Evolutionary conservation across 2,113 vertebrate species (phyloP).

Genomic region (Gopherus flavomarginatus): DNA sequence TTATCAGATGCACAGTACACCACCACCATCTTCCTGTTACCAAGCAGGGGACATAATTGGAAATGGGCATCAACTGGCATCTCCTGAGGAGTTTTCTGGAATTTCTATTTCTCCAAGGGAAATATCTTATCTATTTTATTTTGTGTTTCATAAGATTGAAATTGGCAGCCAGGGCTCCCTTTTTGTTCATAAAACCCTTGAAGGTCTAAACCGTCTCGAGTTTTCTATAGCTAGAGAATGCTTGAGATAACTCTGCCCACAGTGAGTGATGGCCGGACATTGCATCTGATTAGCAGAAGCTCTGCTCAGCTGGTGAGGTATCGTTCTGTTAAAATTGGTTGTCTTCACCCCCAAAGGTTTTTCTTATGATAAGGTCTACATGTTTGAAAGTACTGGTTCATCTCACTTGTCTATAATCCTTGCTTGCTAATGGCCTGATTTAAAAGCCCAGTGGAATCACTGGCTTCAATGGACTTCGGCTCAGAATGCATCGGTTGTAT

Average conservation of each 20-base stretch:
- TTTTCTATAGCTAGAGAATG: background rate
- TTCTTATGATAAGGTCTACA: rapidly evolving
- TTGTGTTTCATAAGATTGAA: background rate
- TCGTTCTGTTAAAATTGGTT: background rate
- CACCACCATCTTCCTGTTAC: rapidly evolving
- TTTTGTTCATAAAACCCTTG: background rate
- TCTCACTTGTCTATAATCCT: background rate
- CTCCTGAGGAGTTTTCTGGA: conserved; percentile 11
- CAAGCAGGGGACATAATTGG: background rate
- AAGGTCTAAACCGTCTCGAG: background rate
- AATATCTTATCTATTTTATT: background rate
- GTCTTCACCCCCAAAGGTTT: background rate
- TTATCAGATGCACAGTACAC: background rate
- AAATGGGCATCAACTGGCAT: background rate
- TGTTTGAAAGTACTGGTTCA: conserved; percentile 1
- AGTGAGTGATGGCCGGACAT: background rate
- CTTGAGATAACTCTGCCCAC: background rate
- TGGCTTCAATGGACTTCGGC: background rate
- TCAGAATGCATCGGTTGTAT: background rate
- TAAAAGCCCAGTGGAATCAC: background rate
- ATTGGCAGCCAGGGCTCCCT: background rate
- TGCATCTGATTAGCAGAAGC: background rate
- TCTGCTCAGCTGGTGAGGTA: background rate
- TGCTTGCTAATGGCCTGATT: background rate
- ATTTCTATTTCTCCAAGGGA: conserved; percentile 9